Evolutionary conservation across 2,113 vertebrate genomes (phyloP).

Genomic region (Trinectes maculatus): DNA sequence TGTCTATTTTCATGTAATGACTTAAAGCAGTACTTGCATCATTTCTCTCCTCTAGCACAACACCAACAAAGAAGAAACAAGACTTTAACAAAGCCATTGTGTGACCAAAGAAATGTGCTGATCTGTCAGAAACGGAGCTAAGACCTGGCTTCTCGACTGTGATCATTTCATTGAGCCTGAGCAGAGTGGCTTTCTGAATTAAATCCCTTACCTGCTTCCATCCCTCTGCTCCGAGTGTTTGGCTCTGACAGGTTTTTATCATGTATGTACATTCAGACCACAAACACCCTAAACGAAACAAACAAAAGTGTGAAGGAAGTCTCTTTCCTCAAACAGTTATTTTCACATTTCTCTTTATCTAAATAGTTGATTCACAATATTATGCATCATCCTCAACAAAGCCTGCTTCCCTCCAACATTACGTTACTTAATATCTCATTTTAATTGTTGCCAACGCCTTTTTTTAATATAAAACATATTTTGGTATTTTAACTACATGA

Average conservation of each 20-base stretch:
- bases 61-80: constrained; percentile 53
- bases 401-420: constrained; percentile 9
- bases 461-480: constrained; percentile 68
- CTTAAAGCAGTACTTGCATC: constrained; percentile 54
- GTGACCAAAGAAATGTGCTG: constrained; percentile 48
- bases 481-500: constrained; percentile 65
- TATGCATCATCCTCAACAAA: constrained; percentile 5
- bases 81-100: constrained; percentile 29
- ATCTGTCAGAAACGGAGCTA: constrained; percentile 31
- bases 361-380: constrained; percentile 36
- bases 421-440: constrained; percentile 40
- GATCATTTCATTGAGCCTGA: constrained; percentile 28
- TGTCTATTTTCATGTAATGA: constrained; percentile 67
- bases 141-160: constrained; percentile 19
- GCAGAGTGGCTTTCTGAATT: constrained; percentile 21
- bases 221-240: constrained; percentile 27
- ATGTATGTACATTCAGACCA: constrained; percentile 65
- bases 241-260: constrained; percentile 38
- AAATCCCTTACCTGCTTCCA: constrained; percentile 25
- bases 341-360: constrained; percentile 17
- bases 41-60: constrained; percentile 56
- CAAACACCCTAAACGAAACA: constrained; percentile 47
- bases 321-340: constrained; percentile 23
- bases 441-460: too few relatives aligned
- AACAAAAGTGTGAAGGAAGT: constrained; percentile 27